A percentile compares a stretch with the other conserved stretches of the same genome.
phyloP scores from a whole-genome alignment of 2,797 vertebrate species.

The Sphenopsis melanotis region DNA sequence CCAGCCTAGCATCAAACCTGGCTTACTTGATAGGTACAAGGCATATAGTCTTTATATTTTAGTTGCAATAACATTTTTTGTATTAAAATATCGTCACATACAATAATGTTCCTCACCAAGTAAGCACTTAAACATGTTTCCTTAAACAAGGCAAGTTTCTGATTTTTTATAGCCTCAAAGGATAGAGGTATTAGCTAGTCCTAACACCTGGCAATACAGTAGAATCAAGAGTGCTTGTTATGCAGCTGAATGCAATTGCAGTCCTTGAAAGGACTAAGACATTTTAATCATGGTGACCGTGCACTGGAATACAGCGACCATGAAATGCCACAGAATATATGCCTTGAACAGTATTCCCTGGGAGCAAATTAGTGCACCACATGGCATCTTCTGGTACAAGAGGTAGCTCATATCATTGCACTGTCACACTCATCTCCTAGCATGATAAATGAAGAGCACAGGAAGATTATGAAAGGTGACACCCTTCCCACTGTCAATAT shows the following conservation, averaged over 20 bases:
- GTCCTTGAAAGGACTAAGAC: not conserved
- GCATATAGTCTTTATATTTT: not conserved
- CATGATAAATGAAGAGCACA: not conserved
- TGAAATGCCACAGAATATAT: not conserved
- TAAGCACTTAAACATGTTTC: not conserved
- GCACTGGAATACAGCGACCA: not conserved
- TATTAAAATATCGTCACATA: fast-evolving
- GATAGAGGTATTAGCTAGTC: not conserved
- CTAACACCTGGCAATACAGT: not conserved
- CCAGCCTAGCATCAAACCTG: not conserved
- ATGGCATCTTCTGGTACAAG: not conserved
- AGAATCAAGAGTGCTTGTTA: not conserved
- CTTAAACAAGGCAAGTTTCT: not conserved
- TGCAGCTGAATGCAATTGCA: not conserved
- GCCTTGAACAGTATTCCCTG: not conserved
- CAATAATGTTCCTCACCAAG: not conserved
- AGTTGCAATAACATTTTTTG: not conserved
- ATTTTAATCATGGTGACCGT: not conserved
- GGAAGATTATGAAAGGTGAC: not conserved
- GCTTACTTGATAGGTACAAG: not conserved
- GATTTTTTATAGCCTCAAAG: not conserved
- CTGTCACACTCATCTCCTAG: not conserved
- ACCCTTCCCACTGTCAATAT: not conserved
- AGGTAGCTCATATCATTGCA: not conserved
- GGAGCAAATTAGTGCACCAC: not conserved